These are phyloP conservation scores for Melieria crassipennis DNA, from an alignment of 2,888 invertebrate genomes.

Conservation along the genomic window DNA sequence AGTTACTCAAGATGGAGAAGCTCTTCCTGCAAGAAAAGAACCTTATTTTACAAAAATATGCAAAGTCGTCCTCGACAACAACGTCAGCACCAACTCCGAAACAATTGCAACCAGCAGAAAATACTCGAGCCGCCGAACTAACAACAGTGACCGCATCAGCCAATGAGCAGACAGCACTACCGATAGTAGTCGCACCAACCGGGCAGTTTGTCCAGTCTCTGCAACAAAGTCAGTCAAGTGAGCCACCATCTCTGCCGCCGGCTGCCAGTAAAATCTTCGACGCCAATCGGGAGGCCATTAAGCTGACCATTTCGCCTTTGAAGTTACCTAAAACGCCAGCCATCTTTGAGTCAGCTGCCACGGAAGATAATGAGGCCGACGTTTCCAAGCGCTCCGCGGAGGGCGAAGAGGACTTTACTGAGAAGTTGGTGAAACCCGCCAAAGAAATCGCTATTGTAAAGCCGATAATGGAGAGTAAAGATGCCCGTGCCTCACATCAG, in stretches of 20 bases:
- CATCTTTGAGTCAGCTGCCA: slow-evolving; percentile 45
- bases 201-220: slow-evolving; percentile 31
- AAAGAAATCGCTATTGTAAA: slow-evolving; percentile 63
- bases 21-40: slow-evolving; percentile 59
- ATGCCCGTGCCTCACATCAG: slow-evolving; percentile 42
- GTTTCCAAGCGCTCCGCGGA: slow-evolving; percentile 35
- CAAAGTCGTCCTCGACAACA: slow-evolving; percentile 46
- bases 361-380: slow-evolving; percentile 42
- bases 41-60: slow-evolving; percentile 60
- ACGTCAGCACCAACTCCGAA: slow-evolving; percentile 24
- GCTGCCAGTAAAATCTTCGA: slow-evolving; percentile 59
- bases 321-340: slow-evolving; percentile 57
- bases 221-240: slow-evolving; percentile 23
- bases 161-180: background rate
- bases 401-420: slow-evolving; percentile 52
- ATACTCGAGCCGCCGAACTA: background rate
- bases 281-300: slow-evolving; percentile 62
- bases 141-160: no score
- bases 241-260: slow-evolving; percentile 18
- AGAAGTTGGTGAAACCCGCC: slow-evolving; percentile 52
- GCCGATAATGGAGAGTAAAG: slow-evolving; percentile 58
- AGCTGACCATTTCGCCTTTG: slow-evolving; percentile 60
- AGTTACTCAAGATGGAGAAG: slow-evolving; percentile 61
- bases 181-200: background rate
- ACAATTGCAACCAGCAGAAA: background rate